A percentile compares a stretch with the other conserved stretches of the same genome.
These are phyloP conservation scores for Platerodrilus igneus DNA, from an alignment of 2,888 invertebrate genomes.

Conservation along the genomic window DNA sequence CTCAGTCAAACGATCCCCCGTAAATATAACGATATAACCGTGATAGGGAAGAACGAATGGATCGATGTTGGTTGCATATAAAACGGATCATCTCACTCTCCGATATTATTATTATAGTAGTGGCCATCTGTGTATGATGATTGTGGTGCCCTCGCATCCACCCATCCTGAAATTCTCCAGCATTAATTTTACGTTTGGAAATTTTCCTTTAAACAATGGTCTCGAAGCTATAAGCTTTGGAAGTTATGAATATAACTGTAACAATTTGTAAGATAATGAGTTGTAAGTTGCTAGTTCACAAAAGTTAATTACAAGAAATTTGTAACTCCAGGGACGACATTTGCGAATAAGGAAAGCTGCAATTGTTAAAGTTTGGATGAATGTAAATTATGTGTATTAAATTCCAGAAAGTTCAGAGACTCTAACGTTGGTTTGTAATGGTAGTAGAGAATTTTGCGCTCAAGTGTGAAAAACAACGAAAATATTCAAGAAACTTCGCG, in stretches of 20 bases:
- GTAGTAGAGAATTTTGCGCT: too few species aligned
- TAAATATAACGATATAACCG: slow-evolving; percentile 36
- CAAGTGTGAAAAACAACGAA: too few species aligned
- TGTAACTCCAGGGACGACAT: slow-evolving; percentile 36
- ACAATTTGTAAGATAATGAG: slow-evolving; percentile 32
- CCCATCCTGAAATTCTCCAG: too few species aligned
- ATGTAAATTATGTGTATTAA: too few species aligned
- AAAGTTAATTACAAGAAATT: slow-evolving; percentile 40
- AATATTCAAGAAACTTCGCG: too few species aligned
- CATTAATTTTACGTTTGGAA: too few species aligned
- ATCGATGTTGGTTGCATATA: slow-evolving; percentile 41
- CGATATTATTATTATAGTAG: too few species aligned
- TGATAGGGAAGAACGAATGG: slow-evolving; percentile 32
- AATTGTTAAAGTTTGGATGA: too few species aligned
- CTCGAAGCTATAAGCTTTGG: slow-evolving; percentile 13
- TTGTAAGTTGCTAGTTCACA: slow-evolving; percentile 33
- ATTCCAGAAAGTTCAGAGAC: too few species aligned
- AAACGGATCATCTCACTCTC: slow-evolving; percentile 37
- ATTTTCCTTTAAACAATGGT: slow-evolving; percentile 9
- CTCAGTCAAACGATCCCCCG: slow-evolving; percentile 32
- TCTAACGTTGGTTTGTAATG: too few species aligned
- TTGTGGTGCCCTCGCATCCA: slow-evolving; percentile 19
- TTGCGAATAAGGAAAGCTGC: too few species aligned
- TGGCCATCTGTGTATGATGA: slow-evolving; percentile 22
- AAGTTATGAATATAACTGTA: slow-evolving; percentile 29